Evolutionary conservation across 1,140 invertebrate genomes (phyloP).

Genomic region (Neomicropteryx cornuta): DNA sequence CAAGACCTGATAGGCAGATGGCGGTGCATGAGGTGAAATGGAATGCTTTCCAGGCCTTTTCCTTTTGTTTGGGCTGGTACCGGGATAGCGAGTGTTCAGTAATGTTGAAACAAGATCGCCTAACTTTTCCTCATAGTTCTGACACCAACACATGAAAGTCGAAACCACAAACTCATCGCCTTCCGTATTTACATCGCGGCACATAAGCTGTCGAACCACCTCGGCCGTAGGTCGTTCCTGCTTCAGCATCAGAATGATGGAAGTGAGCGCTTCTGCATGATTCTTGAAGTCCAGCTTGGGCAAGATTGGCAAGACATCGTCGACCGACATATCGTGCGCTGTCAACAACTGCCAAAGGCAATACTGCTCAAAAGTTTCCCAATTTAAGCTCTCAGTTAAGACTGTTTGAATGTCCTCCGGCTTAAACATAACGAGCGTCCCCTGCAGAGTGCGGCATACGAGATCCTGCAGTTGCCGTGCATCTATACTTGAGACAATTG

Average conservation of each 20-base stretch:
- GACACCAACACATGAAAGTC: conserved; percentile 85
- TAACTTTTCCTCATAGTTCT: conserved; percentile 81
- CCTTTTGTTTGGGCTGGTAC: conserved; percentile 79
- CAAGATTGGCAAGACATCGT: conserved; percentile 80
- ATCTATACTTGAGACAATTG: conserved; percentile 83
- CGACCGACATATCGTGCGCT: conserved; percentile 85
- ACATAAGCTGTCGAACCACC: conserved; percentile 72
- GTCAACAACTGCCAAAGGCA: conserved; percentile 92
- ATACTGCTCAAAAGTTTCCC: conserved; percentile 96
- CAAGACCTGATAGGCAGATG: conserved; percentile 41
- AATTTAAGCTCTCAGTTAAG: conserved; percentile 73
- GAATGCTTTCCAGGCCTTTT: conserved; percentile 64
- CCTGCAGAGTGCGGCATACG: conserved; percentile 83
- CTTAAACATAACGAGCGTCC: conserved; percentile 72
- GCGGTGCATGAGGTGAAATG: conserved; percentile 44
- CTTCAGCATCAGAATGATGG: conserved; percentile 80
- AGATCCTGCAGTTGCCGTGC: conserved; percentile 80
- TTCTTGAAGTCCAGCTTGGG: conserved; percentile 78
- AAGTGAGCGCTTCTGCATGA: conserved; percentile 88
- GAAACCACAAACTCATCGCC: conserved; percentile 79
- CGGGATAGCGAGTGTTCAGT: conserved; percentile 67
- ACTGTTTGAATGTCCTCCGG: conserved; percentile 59
- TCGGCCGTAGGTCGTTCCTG: conserved; percentile 84
- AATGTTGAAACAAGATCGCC: conserved; percentile 72
- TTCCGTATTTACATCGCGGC: conserved; percentile 58